Conservation (phyloP, 2,797 vertebrate species). For the Tympanoctomys barrerae region DNA sequence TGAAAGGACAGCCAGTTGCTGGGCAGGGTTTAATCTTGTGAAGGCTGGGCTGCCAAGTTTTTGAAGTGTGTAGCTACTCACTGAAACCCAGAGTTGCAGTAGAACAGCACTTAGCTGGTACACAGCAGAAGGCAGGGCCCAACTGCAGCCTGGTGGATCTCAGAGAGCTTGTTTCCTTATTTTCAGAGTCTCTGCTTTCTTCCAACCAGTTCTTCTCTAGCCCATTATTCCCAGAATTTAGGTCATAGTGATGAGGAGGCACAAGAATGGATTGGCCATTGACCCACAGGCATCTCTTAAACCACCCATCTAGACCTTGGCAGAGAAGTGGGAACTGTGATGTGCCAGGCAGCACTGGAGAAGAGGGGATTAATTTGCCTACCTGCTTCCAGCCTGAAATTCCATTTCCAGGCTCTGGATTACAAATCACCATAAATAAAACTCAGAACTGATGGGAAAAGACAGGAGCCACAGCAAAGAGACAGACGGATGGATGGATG, state of each 20-base stretch:
- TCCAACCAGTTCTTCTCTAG: constrained; percentile 8
- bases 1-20: constrained; percentile 22
- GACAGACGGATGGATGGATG: background rate
- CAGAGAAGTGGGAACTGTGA: background rate
- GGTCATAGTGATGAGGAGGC: background rate
- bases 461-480: background rate
- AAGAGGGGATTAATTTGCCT: background rate
- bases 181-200: background rate
- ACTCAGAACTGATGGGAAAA: constrained; percentile 31
- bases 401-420: background rate
- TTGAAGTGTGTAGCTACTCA: background rate
- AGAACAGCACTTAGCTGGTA: background rate
- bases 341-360: background rate
- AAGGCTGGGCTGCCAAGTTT: background rate
- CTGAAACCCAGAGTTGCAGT: background rate
- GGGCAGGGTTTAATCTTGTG: background rate
- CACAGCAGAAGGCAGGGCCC: background rate
- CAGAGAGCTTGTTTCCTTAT: background rate
- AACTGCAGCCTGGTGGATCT: background rate
- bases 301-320: accelerated
- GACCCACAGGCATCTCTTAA: background rate
- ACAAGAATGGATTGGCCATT: background rate
- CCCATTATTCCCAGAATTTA: background rate
- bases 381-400: background rate
- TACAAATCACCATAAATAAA: constrained; percentile 9